Conservation (phyloP, 1,140 invertebrate species). For the Heliconius melpomene region DNA sequence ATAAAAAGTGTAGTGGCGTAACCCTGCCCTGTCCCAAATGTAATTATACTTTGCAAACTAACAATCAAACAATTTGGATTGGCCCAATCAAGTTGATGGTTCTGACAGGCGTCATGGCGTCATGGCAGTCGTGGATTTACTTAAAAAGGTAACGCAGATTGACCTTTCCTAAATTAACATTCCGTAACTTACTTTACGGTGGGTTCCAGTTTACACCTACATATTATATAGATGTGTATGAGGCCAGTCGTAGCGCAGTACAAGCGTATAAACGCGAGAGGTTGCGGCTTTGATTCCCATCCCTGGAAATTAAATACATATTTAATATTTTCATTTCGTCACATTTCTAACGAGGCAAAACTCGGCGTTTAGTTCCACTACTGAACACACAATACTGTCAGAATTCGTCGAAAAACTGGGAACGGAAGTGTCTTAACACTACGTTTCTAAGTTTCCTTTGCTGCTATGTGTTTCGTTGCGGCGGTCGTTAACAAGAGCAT, state of each 20-base stretch:
- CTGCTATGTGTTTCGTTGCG: too few species aligned
- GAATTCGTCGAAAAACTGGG: too few species aligned
- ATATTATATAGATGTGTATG: too few species aligned
- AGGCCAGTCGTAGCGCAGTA: too few species aligned
- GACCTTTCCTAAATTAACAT: background rate
- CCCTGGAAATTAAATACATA: too few species aligned
- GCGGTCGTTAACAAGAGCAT: too few species aligned
- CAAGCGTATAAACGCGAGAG: too few species aligned
- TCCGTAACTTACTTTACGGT: background rate
- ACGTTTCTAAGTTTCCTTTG: too few species aligned
- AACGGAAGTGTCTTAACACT: background rate
- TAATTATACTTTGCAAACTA: slow-evolving; percentile 4
- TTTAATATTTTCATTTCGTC: background rate
- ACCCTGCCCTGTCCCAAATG: background rate
- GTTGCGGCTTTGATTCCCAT: too few species aligned
- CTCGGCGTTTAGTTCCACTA: background rate
- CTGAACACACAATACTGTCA: background rate
- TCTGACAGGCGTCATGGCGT: background rate
- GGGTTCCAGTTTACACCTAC: background rate
- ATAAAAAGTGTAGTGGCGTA: too few species aligned
- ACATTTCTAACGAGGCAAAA: background rate
- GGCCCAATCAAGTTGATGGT: slow-evolving; percentile 16
- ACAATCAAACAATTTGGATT: background rate
- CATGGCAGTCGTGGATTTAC: background rate
- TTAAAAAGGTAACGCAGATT: slow-evolving; percentile 9